Evolutionary conservation across 2,797 vertebrate genomes (phyloP).

Genomic region (Decapterus maruadsi): DNA sequence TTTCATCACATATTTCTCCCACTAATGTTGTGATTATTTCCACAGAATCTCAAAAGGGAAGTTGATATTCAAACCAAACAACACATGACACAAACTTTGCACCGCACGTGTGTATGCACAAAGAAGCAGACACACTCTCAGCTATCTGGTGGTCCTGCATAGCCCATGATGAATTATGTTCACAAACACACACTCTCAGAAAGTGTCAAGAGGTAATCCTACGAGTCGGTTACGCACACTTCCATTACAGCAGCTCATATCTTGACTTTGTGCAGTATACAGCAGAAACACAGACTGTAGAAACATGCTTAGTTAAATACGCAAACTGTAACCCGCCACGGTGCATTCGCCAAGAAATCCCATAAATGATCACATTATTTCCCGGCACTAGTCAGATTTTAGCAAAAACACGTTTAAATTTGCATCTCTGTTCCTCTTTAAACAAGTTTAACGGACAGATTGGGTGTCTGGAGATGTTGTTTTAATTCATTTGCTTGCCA

Average conservation of each 20-base stretch:
- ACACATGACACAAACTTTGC: slow-evolving; percentile 4
- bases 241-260: slow-evolving; percentile 28
- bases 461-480: slow-evolving; percentile 9
- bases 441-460: not conserved
- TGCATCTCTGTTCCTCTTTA: slow-evolving; percentile 5
- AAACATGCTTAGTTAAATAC: slow-evolving; percentile 21
- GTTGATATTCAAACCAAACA: not conserved
- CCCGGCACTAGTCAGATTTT: slow-evolving; percentile 7
- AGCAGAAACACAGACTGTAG: slow-evolving; percentile 21
- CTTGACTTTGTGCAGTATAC: slow-evolving; percentile 13
- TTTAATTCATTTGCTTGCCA: not conserved
- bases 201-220: slow-evolving; percentile 49
- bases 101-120: not conserved
- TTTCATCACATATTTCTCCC: slow-evolving; percentile 9
- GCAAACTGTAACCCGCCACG: slow-evolving; percentile 1
- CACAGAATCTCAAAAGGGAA: slow-evolving; percentile 4
- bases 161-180: slow-evolving; percentile 40
- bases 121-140: slow-evolving; percentile 34
- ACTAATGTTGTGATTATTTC: slow-evolving; percentile 4
- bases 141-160: slow-evolving; percentile 31
- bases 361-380: slow-evolving; percentile 28
- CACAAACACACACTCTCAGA: slow-evolving; percentile 55
- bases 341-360: slow-evolving; percentile 6
- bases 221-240: slow-evolving; percentile 38
- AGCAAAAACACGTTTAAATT: not conserved